These are phyloP conservation scores for Hyperoplus lanceolatus DNA, from an alignment of 2,797 vertebrate species.

Conservation along the genomic window DNA sequence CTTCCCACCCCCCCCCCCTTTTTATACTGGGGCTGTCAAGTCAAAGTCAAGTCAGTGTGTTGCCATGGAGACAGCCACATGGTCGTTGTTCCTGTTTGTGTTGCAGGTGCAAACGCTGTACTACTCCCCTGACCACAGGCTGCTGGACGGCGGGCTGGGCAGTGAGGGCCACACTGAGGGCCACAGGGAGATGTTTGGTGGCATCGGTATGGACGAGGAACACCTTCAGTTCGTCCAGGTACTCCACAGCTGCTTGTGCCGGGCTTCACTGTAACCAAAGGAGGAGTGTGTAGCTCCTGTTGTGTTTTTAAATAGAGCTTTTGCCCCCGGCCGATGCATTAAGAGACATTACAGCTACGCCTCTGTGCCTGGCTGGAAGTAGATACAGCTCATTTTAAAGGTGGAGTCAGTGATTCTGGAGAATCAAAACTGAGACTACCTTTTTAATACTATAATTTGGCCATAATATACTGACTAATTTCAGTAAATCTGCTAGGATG, in stretches of 20 bases:
- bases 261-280: conserved; percentile 42
- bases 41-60: conserved; percentile 66
- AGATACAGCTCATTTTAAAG: conserved; percentile 33
- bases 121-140: conserved; percentile 99
- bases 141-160: conserved; percentile 98
- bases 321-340: conserved; percentile 48
- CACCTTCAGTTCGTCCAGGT: conserved; percentile 99
- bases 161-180: conserved; percentile 96
- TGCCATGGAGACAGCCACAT: conserved; percentile 96
- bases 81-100: conserved; percentile 97
- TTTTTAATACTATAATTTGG: conserved; percentile 3
- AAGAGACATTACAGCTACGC: conserved; percentile 16
- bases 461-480: conserved; percentile 20
- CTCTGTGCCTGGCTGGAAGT: conserved; percentile 38
- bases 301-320: conserved; percentile 38
- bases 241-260: conserved; percentile 82
- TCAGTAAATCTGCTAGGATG: conserved; percentile 9
- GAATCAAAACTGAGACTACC: too few relatives aligned
- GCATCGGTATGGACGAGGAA: conserved; percentile 91
- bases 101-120: conserved; percentile 99
- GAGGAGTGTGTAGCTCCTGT: conserved; percentile 27
- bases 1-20: conserved; percentile 29
- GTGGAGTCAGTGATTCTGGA: too few relatives aligned
- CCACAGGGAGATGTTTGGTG: conserved; percentile 98
- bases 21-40: conserved; percentile 67